Evolutionary conservation across 2,888 invertebrate species (phyloP).

Genomic region (Dermolepida albohirtum): DNA sequence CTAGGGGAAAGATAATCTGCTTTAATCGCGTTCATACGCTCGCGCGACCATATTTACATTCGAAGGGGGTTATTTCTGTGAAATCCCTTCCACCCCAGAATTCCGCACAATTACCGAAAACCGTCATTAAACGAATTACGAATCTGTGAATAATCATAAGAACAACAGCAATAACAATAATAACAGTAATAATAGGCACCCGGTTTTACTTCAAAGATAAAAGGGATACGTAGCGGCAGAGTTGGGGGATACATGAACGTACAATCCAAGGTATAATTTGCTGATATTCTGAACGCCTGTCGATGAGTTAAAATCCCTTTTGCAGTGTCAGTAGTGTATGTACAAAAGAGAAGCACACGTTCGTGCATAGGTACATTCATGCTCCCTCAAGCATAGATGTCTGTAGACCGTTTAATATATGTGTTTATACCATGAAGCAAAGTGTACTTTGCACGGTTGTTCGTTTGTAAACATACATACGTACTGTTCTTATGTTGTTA

Average conservation of each 20-base stretch:
- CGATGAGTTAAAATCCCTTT: too few species aligned
- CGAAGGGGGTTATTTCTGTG: too few species aligned
- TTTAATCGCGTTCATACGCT: conserved; percentile 17
- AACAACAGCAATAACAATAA: too few species aligned
- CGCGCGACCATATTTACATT: conserved; percentile 34
- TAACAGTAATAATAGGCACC: too few species aligned
- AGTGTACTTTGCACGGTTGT: conserved; percentile 4
- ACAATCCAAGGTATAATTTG: too few species aligned
- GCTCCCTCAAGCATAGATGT: not conserved
- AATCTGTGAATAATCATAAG: conserved; percentile 30
- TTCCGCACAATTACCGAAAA: conserved; percentile 38
- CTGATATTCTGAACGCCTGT: too few species aligned
- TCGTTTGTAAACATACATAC: not conserved
- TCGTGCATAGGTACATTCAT: not conserved
- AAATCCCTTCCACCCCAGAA: conserved; percentile 7
- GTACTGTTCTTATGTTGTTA: not conserved
- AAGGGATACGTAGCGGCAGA: too few species aligned
- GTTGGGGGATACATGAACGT: too few species aligned
- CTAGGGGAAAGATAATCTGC: conserved; percentile 28
- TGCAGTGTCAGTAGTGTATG: too few species aligned
- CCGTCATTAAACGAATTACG: conserved; percentile 34
- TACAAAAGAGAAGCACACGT: too few species aligned
- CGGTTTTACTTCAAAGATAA: too few species aligned
- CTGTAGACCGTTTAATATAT: not conserved
- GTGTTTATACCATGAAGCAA: not conserved